Percentiles rank a stretch among this genome's conserved stretches.
These are phyloP conservation scores for Montipora capricornis DNA, from an alignment of 64 coral and sea anemone genomes.

Conservation along the genomic window DNA sequence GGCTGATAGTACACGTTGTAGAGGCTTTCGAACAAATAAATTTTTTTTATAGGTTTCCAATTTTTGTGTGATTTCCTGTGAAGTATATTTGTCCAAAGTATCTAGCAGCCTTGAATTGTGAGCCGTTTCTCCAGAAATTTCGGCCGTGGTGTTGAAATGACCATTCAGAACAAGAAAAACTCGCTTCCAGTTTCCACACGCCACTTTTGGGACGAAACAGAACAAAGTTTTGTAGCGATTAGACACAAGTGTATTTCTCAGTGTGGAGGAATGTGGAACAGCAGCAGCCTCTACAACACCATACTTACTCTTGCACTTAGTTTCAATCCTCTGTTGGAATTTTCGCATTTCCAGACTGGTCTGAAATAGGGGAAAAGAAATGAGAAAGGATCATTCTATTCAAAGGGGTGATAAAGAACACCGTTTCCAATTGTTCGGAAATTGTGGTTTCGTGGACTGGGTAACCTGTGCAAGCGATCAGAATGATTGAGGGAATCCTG, in stretches of 20 bases:
- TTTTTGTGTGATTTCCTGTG: not conserved
- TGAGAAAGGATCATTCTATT: too few species aligned
- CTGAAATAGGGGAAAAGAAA: not conserved
- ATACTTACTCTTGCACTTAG: not conserved
- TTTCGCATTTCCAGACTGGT: not conserved
- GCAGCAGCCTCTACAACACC: not conserved
- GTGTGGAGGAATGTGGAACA: not conserved
- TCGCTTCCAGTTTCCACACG: constrained; percentile 51
- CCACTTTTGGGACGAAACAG: constrained; percentile 63
- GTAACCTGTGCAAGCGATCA: too few species aligned
- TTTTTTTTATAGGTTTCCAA: constrained; percentile 82
- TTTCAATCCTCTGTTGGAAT: not conserved
- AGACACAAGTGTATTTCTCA: constrained; percentile 4
- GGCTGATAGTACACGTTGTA: constrained; percentile 79
- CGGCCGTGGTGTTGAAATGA: not conserved
- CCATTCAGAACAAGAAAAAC: constrained; percentile 19
- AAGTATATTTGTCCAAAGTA: not conserved
- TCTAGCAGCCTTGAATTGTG: not conserved
- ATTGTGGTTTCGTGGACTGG: too few species aligned
- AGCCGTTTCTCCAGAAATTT: not conserved
- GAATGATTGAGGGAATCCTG: too few species aligned
- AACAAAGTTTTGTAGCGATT: constrained; percentile 14
- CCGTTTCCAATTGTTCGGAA: too few species aligned
- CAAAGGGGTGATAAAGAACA: too few species aligned
- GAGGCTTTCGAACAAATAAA: constrained; percentile 82